Base-by-base conservation (phyloP, 2,888 invertebrate genomes). In the Nemurella pictetii region DNA sequence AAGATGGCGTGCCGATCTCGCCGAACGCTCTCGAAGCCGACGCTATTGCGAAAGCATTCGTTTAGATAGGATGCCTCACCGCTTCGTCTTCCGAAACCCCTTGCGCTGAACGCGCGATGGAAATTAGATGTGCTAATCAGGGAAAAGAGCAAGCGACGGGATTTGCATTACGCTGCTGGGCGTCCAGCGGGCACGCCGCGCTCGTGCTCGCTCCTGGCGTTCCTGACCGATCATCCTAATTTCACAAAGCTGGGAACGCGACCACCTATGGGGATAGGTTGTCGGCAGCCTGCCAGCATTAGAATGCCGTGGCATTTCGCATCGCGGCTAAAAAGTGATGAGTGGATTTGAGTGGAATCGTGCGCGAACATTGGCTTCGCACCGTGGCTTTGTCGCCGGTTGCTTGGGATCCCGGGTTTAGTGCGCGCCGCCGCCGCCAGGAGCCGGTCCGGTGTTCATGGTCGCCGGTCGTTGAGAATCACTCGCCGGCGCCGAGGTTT, bases 1-100 rank as follows among this genome's bases (percentile, higher is more conserved):
- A 86, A 86, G 83, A 86, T 86, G 86, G 86, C 86, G 86, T 35
- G 55, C 25, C n/a, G 55, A 55, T 55, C 15, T 55, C 55, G 55
- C 55, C 7, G 83, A 83, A 73, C 28, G 55, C 29, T 80, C 32
- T 12, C 28, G 80, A 80, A 80, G 32, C n/a, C n/a, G 80, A 29
- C 20, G 55, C 55, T 55, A 55, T 55, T 55, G 55, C 55, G 55
- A 12, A 2, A 12, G 15, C 55, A n/a, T n/a, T n/a, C n/a, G n/a
- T n/a, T n/a, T n/a, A n/a, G n/a, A n/a, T n/a, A n/a, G n/a, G n/a
- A n/a, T n/a, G n/a, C n/a, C n/a, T n/a, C n/a, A n/a, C n/a, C n/a
- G n/a, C n/a, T n/a, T n/a, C n/a, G n/a, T n/a, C n/a, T n/a, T n/a
- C n/a, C n/a, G n/a, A n/a, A n/a, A n/a, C n/a, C n/a, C n/a, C n/a